Conservation (phyloP, 2,888 invertebrate genomes). For the Dendrolimus pini region DNA sequence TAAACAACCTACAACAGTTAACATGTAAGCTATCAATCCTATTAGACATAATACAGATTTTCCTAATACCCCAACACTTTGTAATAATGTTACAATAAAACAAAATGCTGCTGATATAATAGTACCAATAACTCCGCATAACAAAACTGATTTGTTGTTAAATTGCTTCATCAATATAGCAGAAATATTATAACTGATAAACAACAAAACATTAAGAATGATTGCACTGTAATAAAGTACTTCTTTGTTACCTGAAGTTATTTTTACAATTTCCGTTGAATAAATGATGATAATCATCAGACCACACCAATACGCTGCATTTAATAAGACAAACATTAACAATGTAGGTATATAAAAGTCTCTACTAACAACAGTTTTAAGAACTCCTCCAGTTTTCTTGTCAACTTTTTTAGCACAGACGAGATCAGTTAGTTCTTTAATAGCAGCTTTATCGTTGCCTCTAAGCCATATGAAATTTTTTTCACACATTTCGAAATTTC, state of each 20-base stretch:
- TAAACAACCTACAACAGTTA: slow-evolving; percentile 11
- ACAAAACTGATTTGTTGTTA: slow-evolving; percentile 14
- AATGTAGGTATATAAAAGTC: slow-evolving; percentile 18
- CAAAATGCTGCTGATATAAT: slow-evolving; percentile 6
- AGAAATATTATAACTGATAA: slow-evolving; percentile 7
- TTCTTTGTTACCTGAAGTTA: slow-evolving; percentile 11
- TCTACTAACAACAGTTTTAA: slow-evolving; percentile 9
- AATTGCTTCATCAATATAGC: slow-evolving; percentile 12
- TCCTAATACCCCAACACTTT: slow-evolving; percentile 7
- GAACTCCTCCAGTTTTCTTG: slow-evolving; percentile 2
- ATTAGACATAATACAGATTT: slow-evolving; percentile 11
- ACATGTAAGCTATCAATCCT: slow-evolving; percentile 11
- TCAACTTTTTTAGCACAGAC: slow-evolving; percentile 4
- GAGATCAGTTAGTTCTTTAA: slow-evolving; percentile 13
- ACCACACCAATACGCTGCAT: slow-evolving; percentile 17
- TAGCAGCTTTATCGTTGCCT: slow-evolving; percentile 12
- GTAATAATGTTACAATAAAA: slow-evolving; percentile 7
- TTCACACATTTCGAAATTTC: slow-evolving; percentile 15
- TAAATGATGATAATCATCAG: slow-evolving; percentile 13
- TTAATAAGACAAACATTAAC: slow-evolving; percentile 14
- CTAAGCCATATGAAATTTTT: slow-evolving; percentile 15
- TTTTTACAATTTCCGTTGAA: slow-evolving; percentile 14
- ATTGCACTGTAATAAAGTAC: slow-evolving; percentile 11
- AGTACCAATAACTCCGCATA: slow-evolving; percentile 9
- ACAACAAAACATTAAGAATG: slow-evolving; percentile 4